phyloP scores from a whole-genome alignment of 2,888 invertebrate species.

The Drosophila formosana region DNA sequence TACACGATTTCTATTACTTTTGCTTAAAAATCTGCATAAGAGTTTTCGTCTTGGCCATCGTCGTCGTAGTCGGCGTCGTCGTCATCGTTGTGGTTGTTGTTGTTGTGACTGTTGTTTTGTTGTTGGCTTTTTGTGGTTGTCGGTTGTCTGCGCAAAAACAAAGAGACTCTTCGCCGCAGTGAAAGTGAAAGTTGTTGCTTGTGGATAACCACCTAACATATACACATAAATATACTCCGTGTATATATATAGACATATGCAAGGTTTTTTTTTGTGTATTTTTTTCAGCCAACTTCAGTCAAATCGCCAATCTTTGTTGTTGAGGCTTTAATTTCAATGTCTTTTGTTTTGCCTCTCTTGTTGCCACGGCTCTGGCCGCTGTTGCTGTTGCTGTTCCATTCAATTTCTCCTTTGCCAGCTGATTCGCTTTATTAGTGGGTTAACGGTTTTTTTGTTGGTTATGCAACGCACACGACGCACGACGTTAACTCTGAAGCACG shows the following conservation, averaged over 20 bases:
- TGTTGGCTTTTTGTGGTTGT: conserved; percentile 30
- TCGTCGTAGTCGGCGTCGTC: conserved; percentile 19
- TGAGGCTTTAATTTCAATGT: conserved; percentile 61
- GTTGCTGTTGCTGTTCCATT: conserved; percentile 43
- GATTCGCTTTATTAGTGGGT: conserved; percentile 53
- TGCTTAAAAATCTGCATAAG: conserved; percentile 76
- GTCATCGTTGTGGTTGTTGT: background rate
- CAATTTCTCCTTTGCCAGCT: conserved; percentile 52
- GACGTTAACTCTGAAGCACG: conserved; percentile 16
- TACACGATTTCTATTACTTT: conserved; percentile 76
- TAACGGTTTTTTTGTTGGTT: conserved; percentile 49
- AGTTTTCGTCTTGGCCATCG: conserved; percentile 50
- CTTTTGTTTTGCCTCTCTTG: conserved; percentile 41
- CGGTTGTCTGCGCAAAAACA: conserved; percentile 71
- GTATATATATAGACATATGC: conserved; percentile 42
- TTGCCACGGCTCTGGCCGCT: conserved; percentile 23
- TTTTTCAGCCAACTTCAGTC: conserved; percentile 26
- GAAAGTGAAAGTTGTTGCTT: conserved; percentile 76
- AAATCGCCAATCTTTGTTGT: conserved; percentile 49
- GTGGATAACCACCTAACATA: conserved; percentile 7
- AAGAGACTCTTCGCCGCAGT: conserved; percentile 67
- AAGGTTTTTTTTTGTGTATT: conserved; percentile 51
- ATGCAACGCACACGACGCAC: conserved; percentile 63
- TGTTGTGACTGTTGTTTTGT: conserved; percentile 19
- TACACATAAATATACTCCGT: conserved; percentile 18